Conservation (phyloP, 2,888 invertebrate species). For the Molorchus minor region DNA sequence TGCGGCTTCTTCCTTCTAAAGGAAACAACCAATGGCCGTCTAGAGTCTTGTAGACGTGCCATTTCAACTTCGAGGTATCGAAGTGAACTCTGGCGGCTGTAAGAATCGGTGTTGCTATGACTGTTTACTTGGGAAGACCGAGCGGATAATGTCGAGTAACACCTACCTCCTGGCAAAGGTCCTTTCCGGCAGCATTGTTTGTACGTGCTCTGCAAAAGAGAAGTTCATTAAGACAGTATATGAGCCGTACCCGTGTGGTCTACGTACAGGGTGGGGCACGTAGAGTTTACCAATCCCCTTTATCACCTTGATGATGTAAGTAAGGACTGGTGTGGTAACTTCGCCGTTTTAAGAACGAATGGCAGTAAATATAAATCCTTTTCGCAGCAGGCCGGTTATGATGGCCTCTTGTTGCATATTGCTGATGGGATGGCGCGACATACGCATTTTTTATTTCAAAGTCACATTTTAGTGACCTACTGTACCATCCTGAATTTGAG, state of each 20-base stretch:
- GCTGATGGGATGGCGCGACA: too few species aligned
- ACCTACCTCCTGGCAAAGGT: slow-evolving; percentile 51
- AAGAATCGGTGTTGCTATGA: slow-evolving; percentile 59
- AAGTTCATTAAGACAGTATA: slow-evolving; percentile 18
- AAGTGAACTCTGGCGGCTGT: slow-evolving; percentile 56
- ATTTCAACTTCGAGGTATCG: slow-evolving; percentile 60
- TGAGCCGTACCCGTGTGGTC: background rate
- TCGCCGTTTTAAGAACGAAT: too few species aligned
- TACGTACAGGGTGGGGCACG: too few species aligned
- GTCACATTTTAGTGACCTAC: too few species aligned
- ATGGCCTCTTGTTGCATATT: too few species aligned
- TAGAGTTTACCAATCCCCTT: too few species aligned
- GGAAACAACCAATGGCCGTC: slow-evolving; percentile 61
- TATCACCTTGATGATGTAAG: too few species aligned
- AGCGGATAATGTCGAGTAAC: slow-evolving; percentile 58
- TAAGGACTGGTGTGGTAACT: too few species aligned
- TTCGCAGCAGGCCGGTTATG: too few species aligned
- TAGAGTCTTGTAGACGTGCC: slow-evolving; percentile 56
- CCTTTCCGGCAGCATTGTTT: slow-evolving; percentile 52
- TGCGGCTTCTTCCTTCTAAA: slow-evolving; percentile 54
- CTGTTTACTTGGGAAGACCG: slow-evolving; percentile 57
- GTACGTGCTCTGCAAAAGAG: slow-evolving; percentile 54
- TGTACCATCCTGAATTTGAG: too few species aligned
- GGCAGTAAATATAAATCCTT: too few species aligned
- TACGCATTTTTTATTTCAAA: too few species aligned